These are phyloP conservation scores for Ophioderma brevispina DNA, from an alignment of 35 echinoderm and acorn worm genomes.

Conservation along the genomic window DNA sequence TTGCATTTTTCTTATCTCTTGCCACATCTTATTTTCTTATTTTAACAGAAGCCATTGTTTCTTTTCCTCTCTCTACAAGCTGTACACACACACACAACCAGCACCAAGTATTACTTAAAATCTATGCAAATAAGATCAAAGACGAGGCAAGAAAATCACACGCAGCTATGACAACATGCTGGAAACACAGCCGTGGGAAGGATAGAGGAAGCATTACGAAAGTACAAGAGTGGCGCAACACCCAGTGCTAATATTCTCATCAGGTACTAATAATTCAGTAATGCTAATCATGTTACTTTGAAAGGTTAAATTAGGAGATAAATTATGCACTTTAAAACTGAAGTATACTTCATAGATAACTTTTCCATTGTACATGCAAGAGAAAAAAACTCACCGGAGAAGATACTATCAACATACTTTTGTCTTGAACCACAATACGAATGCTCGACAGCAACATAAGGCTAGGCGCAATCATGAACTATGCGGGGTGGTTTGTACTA, in stretches of 20 bases:
- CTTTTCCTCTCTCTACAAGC: constrained; percentile 44
- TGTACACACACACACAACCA: constrained; percentile 24
- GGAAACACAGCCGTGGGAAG: constrained; percentile 27
- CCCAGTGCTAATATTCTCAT: constrained; percentile 37
- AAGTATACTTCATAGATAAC: too few relatives aligned
- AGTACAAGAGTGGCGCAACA: neutral
- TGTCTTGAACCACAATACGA: too few relatives aligned
- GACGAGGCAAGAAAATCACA: constrained; percentile 5
- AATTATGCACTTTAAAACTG: too few relatives aligned
- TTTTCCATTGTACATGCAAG: too few relatives aligned
- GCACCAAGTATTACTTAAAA: neutral
- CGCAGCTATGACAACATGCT: constrained; percentile 37
- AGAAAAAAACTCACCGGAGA: too few relatives aligned
- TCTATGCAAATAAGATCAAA: neutral
- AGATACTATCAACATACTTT: too few relatives aligned
- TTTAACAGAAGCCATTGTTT: constrained; percentile 32
- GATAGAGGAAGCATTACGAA: constrained; percentile 6
- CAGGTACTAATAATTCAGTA: neutral
- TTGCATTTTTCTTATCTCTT: neutral
- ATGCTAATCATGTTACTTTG: too few relatives aligned
- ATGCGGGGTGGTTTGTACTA: too few relatives aligned
- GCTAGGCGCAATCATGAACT: too few relatives aligned
- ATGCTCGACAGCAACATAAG: too few relatives aligned
- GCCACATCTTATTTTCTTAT: neutral
- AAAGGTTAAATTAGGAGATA: too few relatives aligned